Percentiles rank a stretch among this genome's conserved stretches.
phyloP scores from a whole-genome alignment of 2,888 invertebrate genomes.

The Melinopterus prodromus region DNA sequence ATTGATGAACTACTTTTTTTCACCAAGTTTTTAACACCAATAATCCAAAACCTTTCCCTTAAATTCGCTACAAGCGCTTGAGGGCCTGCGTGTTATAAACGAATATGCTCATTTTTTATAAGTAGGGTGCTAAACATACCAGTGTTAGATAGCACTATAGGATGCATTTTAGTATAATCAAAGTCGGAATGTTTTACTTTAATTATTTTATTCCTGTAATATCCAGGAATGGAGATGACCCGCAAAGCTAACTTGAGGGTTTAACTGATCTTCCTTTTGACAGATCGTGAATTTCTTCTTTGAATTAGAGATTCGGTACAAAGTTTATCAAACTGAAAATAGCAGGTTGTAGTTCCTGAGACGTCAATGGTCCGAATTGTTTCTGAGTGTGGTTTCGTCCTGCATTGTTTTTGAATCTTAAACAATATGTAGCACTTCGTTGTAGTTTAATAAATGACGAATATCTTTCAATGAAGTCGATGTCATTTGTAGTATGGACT shows the following conservation, averaged over 20 bases:
- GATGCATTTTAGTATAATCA: slow-evolving; percentile 34
- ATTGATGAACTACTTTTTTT: slow-evolving; percentile 11
- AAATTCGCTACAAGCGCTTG: slow-evolving; percentile 26
- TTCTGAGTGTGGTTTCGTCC: neutral
- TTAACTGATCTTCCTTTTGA: slow-evolving; percentile 6
- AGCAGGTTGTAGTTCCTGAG: slow-evolving; percentile 17
- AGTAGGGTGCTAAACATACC: neutral
- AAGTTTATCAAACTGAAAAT: neutral
- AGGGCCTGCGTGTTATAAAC: slow-evolving; percentile 26
- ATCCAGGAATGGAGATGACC: slow-evolving; percentile 42
- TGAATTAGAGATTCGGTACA: slow-evolving; percentile 15
- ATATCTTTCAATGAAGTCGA: too few relatives aligned
- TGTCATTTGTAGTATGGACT: too few relatives aligned
- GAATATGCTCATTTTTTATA: neutral
- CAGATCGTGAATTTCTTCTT: slow-evolving; percentile 18
- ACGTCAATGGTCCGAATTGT: slow-evolving; percentile 11
- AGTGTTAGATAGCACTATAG: slow-evolving; percentile 32
- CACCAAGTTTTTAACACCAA: neutral
- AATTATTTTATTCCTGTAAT: neutral
- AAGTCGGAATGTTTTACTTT: slow-evolving; percentile 20
- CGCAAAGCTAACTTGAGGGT: slow-evolving; percentile 13
- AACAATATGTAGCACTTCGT: too few relatives aligned
- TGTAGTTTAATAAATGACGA: too few relatives aligned
- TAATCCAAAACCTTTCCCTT: slow-evolving; percentile 29
- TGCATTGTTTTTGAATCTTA: neutral